A percentile compares a stretch with the other conserved stretches of the same genome.
Conservation (phyloP, 2,888 invertebrate species). For the Pimpla rufipes region DNA sequence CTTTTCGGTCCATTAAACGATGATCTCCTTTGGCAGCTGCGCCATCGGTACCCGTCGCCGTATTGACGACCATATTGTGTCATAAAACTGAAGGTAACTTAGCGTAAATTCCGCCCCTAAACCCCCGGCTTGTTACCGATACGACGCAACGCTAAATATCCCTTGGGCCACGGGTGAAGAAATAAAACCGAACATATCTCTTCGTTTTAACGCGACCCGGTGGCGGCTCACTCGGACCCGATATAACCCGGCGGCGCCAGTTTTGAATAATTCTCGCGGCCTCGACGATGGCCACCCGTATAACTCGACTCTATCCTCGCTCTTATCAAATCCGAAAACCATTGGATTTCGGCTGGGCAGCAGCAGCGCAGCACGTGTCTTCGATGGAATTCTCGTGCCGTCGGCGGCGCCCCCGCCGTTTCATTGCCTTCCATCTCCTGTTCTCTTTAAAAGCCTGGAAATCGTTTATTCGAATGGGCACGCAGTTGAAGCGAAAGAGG, state of each 20-base stretch:
- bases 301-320: conserved; percentile 43
- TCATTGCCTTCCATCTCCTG: conserved; percentile 11
- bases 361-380: conserved; percentile 52
- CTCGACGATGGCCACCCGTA: conserved; percentile 28
- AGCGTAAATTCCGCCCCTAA: conserved; percentile 21
- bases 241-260: conserved; percentile 29
- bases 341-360: conserved; percentile 47
- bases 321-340: conserved; percentile 33
- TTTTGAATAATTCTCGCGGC: conserved; percentile 48
- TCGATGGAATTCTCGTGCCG: conserved; percentile 43
- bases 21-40: conserved; percentile 45
- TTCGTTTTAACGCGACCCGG: conserved; percentile 28
- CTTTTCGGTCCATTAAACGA: conserved; percentile 61
- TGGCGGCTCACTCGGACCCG: background rate
- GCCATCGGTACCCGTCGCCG: conserved; percentile 25
- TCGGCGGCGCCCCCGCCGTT: conserved; percentile 7
- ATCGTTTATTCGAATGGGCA: conserved; percentile 65
- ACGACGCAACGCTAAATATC: conserved; percentile 32
- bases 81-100: conserved; percentile 28
- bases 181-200: background rate
- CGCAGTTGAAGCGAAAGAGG: conserved; percentile 39
- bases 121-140: background rate
- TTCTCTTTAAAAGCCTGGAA: conserved; percentile 52
- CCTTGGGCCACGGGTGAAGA: background rate
- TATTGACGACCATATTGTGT: conserved; percentile 34